phyloP scores from a whole-genome alignment of 2,888 invertebrate genomes.

The Cantharis rustica region DNA sequence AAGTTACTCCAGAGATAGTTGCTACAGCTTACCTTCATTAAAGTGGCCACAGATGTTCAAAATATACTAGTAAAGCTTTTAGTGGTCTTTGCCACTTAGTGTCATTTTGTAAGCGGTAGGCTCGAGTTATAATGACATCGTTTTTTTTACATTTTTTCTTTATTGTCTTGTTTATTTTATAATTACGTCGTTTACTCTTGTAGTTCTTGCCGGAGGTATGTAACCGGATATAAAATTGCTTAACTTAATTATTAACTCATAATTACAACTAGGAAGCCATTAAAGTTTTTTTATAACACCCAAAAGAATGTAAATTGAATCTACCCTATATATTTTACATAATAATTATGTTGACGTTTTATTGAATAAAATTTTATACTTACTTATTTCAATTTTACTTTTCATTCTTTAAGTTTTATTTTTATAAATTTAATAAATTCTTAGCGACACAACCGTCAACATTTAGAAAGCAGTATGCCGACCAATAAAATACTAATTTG shows the following conservation, averaged over 20 bases:
- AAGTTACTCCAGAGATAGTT: conserved; percentile 20
- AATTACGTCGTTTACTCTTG: neutral
- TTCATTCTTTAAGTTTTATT: too few relatives aligned
- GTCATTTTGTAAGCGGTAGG: conserved; percentile 14
- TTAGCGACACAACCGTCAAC: too few relatives aligned
- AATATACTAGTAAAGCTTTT: conserved; percentile 29
- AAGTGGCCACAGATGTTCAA: conserved; percentile 30
- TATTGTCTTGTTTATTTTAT: neutral
- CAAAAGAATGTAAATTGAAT: neutral
- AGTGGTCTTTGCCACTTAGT: conserved; percentile 24
- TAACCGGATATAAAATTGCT: neutral
- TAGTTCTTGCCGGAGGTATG: neutral
- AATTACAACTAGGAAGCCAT: neutral
- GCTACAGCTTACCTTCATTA: conserved; percentile 26
- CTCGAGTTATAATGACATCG: neutral
- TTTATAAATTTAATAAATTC: too few relatives aligned
- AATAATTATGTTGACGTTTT: too few relatives aligned
- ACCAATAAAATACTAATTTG: too few relatives aligned
- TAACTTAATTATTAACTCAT: neutral
- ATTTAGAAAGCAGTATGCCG: too few relatives aligned
- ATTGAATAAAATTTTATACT: too few relatives aligned
- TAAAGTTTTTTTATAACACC: neutral
- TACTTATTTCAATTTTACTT: too few relatives aligned
- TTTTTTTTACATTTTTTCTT: neutral
- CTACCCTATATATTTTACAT: neutral